Percentiles rank a stretch among this genome's conserved stretches.
Evolutionary conservation across 2,113 vertebrate genomes (phyloP).

Genomic region (Elaphurus davidianus): DNA sequence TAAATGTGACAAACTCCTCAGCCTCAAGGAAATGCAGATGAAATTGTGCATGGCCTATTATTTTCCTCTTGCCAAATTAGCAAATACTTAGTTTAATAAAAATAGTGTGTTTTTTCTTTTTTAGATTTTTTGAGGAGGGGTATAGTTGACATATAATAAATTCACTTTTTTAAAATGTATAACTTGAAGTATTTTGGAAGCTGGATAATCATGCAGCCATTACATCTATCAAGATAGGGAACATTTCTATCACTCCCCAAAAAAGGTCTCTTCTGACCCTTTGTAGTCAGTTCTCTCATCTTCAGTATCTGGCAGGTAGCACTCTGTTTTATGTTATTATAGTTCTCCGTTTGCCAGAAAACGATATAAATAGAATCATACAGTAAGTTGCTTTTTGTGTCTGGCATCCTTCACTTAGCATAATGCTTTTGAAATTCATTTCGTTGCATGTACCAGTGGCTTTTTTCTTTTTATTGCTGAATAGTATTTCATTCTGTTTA

Average conservation of each 20-base stretch:
- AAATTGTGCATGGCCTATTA: neutral
- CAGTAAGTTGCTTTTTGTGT: neutral
- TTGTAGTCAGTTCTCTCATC: neutral
- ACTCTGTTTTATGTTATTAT: neutral
- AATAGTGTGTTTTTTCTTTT: neutral
- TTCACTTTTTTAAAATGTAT: neutral
- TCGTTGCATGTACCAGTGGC: neutral
- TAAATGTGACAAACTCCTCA: neutral
- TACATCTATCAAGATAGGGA: neutral
- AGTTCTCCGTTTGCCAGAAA: neutral
- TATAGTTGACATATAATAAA: neutral
- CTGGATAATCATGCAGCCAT: neutral
- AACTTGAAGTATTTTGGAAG: constrained; percentile 1
- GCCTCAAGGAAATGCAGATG: neutral
- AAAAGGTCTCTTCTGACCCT: neutral
- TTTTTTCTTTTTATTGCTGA: neutral
- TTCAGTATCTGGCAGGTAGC: neutral
- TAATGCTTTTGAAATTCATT: neutral
- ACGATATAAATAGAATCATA: neutral
- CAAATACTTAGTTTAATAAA: neutral
- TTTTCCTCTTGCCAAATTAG: neutral
- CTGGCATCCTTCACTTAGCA: neutral
- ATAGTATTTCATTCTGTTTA: neutral
- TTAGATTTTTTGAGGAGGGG: neutral
- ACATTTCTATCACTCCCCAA: neutral